Percentiles rank a stretch among this genome's conserved stretches.
phyloP scores from a whole-genome alignment of 1,140 invertebrate species.

The Onthophagus taurus region DNA sequence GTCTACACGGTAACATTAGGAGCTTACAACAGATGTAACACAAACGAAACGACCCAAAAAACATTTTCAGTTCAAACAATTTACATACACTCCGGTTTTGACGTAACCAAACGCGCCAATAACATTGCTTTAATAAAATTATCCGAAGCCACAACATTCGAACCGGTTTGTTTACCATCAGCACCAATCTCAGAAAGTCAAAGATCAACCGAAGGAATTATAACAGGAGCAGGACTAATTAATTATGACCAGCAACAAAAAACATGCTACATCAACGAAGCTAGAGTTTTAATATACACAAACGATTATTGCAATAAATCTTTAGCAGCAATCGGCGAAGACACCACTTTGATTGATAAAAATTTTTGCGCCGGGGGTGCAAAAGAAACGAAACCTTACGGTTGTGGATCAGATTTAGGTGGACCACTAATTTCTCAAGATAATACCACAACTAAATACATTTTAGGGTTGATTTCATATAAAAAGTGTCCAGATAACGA shows the following conservation, averaged over 20 bases:
- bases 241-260: constrained; percentile 18
- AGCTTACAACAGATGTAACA: constrained; percentile 28
- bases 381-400: no score
- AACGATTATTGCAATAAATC: constrained; percentile 23
- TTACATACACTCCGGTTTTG: constrained; percentile 27
- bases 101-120: constrained; percentile 24
- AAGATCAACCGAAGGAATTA: constrained; percentile 21
- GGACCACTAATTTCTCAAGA: no score
- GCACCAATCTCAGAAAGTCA: neutral
- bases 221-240: constrained; percentile 25
- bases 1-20: constrained; percentile 26
- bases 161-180: constrained; percentile 25
- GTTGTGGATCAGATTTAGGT: no score
- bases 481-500: no score
- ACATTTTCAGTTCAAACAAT: constrained; percentile 25
- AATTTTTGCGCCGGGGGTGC: constrained; percentile 33
- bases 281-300: constrained; percentile 24
- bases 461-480: no score
- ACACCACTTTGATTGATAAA: constrained; percentile 19
- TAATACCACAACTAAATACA: no score
- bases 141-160: constrained; percentile 18
- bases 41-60: constrained; percentile 21
- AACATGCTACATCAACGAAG: constrained; percentile 31
- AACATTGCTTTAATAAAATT: constrained; percentile 29
- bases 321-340: constrained; percentile 22